Evolutionary conservation across 2,888 invertebrate species (phyloP).

Genomic region (Chalcosyrphus nemorum): DNA sequence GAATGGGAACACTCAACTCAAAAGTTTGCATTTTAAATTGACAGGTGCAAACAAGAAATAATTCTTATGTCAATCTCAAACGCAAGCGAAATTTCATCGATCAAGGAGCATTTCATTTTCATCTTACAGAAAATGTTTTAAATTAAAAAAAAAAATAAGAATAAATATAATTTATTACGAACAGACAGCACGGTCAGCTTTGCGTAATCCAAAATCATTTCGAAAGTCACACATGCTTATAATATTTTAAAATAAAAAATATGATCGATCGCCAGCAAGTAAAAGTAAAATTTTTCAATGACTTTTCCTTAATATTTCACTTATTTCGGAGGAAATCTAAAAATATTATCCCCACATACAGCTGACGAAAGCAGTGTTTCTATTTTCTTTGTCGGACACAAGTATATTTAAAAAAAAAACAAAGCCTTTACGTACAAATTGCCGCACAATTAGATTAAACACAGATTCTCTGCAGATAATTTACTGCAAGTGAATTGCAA

Average conservation of each 20-base stretch:
- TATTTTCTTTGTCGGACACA: neutral
- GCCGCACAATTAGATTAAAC: neutral
- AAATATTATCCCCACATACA: neutral
- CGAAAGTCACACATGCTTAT: neutral
- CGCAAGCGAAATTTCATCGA: neutral
- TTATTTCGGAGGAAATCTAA: constrained; percentile 1
- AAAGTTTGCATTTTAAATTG: neutral
- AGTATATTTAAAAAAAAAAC: neutral
- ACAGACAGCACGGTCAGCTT: neutral
- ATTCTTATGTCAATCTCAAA: neutral
- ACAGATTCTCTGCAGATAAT: neutral
- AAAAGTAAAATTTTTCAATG: neutral
- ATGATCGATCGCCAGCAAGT: neutral
- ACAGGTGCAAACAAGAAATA: neutral
- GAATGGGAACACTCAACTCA: neutral
- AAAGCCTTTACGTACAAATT: neutral
- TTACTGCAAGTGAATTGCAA: neutral
- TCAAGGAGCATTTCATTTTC: neutral
- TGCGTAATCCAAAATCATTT: neutral
- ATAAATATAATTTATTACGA: neutral
- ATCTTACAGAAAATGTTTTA: neutral
- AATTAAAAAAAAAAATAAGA: neutral
- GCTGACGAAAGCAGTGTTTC: neutral
- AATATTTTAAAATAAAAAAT: neutral
- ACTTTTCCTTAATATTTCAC: neutral